A percentile compares a stretch with the other conserved stretches of the same genome.
These are phyloP conservation scores for Acrobasis suavella DNA, from an alignment of 2,888 invertebrate genomes.

Conservation along the genomic window DNA sequence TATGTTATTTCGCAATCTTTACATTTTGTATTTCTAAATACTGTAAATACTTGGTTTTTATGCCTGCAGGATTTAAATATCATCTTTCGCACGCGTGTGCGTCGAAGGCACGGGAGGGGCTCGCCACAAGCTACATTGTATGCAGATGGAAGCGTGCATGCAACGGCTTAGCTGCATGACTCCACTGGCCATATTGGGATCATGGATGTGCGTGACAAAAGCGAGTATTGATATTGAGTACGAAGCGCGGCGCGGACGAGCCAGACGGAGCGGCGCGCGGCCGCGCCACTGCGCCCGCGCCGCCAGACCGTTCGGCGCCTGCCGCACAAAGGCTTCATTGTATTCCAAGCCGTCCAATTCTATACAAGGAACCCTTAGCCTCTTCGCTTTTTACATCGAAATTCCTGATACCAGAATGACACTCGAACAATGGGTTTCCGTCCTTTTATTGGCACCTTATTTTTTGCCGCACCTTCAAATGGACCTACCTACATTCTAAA, in stretches of 20 bases:
- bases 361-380: constrained; percentile 67
- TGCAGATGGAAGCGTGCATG: constrained; percentile 48
- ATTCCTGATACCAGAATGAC: constrained; percentile 78
- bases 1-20: no score
- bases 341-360: constrained; percentile 62
- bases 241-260: constrained; percentile 24
- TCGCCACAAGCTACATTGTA: constrained; percentile 42
- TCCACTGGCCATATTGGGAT: constrained; percentile 32
- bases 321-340: constrained; percentile 77
- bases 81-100: constrained; percentile 6
- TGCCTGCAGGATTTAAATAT: no score
- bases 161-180: constrained; percentile 31
- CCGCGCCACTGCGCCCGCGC: constrained; percentile 45
- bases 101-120: constrained; percentile 30
- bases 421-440: constrained; percentile 80
- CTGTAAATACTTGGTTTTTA: no score
- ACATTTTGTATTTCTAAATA: no score
- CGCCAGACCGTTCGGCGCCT: constrained; percentile 80
- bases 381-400: constrained; percentile 64
- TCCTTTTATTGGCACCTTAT: constrained; percentile 82
- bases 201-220: constrained; percentile 43
- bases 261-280: constrained; percentile 61
- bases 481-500: constrained; percentile 69
- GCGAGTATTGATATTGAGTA: constrained; percentile 28
- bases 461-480: constrained; percentile 73